phyloP scores from a whole-genome alignment of 2,113 vertebrate genomes.

The human (Homo sapiens) region DNA sequence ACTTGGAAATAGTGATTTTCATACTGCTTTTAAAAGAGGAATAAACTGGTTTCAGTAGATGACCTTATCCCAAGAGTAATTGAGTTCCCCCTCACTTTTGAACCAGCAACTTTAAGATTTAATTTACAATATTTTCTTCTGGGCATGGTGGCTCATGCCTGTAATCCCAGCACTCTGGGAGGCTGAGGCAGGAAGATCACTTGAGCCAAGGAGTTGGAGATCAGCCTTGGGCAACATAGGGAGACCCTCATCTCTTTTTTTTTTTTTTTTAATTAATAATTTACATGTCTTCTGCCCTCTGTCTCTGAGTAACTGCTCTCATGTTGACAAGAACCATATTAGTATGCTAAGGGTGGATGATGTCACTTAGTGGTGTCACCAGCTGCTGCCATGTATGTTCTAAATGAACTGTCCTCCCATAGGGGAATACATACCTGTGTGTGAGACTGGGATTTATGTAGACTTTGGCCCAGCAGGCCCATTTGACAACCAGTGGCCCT shows the following conservation, averaged over 20 bases:
- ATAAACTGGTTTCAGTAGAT: neutral
- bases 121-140: neutral
- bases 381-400: neutral
- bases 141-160: too few species aligned
- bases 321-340: neutral
- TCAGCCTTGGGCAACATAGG: too few species aligned
- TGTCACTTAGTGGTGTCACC: neutral
- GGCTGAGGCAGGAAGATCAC: too few species aligned
- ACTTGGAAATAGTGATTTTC: neutral
- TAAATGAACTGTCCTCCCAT: neutral
- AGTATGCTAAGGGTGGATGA: neutral
- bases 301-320: conserved; percentile 15
- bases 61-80: neutral
- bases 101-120: neutral
- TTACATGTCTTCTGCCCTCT: neutral
- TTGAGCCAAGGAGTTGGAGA: too few species aligned
- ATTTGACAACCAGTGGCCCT: neutral
- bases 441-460: neutral
- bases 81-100: neutral
- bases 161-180: too few species aligned
- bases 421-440: neutral
- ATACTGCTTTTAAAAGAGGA: neutral
- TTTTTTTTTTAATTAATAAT: too few species aligned
- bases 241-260: too few species aligned
- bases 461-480: neutral